Evolutionary conservation across 2,888 invertebrate species (phyloP).

Genomic region (Drosophila melanosoma): DNA sequence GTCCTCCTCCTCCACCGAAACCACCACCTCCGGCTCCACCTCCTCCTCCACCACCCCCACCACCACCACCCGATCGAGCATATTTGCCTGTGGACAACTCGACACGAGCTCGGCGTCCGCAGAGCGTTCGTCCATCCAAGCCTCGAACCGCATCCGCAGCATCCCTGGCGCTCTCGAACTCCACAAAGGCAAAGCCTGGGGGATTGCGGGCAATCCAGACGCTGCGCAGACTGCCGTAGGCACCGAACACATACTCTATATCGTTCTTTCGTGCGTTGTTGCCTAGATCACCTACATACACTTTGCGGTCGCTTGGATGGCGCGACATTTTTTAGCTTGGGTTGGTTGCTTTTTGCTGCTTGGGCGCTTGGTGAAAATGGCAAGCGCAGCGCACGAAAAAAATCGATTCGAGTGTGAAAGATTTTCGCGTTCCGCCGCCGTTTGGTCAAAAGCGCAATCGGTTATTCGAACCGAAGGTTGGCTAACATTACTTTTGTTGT

Average conservation of each 20-base stretch:
- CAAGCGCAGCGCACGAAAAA: conserved; percentile 66
- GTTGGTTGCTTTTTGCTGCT: conserved; percentile 56
- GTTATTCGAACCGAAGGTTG: conserved; percentile 37
- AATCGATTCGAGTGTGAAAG: conserved; percentile 67
- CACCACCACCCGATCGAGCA: conserved; percentile 82
- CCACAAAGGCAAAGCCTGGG: conserved; percentile 97
- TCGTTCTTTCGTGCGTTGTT: conserved; percentile 96
- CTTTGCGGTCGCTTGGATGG: conserved; percentile 93
- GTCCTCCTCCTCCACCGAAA: conserved; percentile 87
- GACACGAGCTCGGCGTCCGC: conserved; percentile 95
- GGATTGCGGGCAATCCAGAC: conserved; percentile 98
- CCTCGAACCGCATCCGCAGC: conserved; percentile 95
- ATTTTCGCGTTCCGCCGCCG: conserved; percentile 43
- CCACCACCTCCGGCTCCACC: conserved; percentile 65
- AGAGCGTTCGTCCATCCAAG: conserved; percentile 92
- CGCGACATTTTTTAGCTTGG: conserved; percentile 74
- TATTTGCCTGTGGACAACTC: conserved; percentile 95
- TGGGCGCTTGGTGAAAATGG: conserved; percentile 54
- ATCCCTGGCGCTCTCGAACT: conserved; percentile 95
- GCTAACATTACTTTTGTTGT: conserved; percentile 52
- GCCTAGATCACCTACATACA: conserved; percentile 98
- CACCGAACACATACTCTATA: conserved; percentile 96
- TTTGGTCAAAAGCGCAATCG: conserved; percentile 36
- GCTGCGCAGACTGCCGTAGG: conserved; percentile 95
- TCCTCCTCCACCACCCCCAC: conserved; percentile 86